Percentiles rank a stretch among this genome's conserved stretches.
phyloP scores from a whole-genome alignment of 2,888 invertebrate genomes.

The Drosophila mercatorum region DNA sequence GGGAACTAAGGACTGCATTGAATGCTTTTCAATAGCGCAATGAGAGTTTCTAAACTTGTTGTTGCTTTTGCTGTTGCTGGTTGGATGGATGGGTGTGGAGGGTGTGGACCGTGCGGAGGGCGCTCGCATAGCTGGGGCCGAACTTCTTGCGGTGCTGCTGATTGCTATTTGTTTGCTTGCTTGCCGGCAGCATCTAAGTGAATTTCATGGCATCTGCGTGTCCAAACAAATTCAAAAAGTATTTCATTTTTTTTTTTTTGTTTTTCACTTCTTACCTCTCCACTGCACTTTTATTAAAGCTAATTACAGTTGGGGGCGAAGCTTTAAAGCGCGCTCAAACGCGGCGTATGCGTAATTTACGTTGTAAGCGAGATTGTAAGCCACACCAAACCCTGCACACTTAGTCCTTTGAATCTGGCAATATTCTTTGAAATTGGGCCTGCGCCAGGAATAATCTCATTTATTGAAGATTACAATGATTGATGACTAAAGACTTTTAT shows the following conservation, averaged over 20 bases:
- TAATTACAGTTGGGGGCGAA: slow-evolving; percentile 42
- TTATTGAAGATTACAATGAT: slow-evolving; percentile 32
- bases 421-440: slow-evolving; percentile 27
- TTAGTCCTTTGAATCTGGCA: not conserved
- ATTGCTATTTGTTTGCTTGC: slow-evolving; percentile 58
- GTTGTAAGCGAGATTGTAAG: slow-evolving; percentile 26
- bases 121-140: slow-evolving; percentile 22
- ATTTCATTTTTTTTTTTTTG: slow-evolving; percentile 4
- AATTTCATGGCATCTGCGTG: slow-evolving; percentile 33
- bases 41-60: slow-evolving; percentile 27
- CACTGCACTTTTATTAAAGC: slow-evolving; percentile 39
- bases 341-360: slow-evolving; percentile 55
- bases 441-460: slow-evolving; percentile 30
- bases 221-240: slow-evolving; percentile 31
- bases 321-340: slow-evolving; percentile 27
- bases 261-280: not conserved
- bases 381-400: slow-evolving; percentile 10
- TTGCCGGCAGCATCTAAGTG: slow-evolving; percentile 21
- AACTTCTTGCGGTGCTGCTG: slow-evolving; percentile 44
- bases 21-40: slow-evolving; percentile 60
- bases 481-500: not conserved
- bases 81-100: slow-evolving; percentile 1
- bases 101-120: not conserved
- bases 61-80: slow-evolving; percentile 25
- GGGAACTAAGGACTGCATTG: slow-evolving; percentile 30